phyloP scores from a whole-genome alignment of 1,140 invertebrate species.

The Papilio machaon region DNA sequence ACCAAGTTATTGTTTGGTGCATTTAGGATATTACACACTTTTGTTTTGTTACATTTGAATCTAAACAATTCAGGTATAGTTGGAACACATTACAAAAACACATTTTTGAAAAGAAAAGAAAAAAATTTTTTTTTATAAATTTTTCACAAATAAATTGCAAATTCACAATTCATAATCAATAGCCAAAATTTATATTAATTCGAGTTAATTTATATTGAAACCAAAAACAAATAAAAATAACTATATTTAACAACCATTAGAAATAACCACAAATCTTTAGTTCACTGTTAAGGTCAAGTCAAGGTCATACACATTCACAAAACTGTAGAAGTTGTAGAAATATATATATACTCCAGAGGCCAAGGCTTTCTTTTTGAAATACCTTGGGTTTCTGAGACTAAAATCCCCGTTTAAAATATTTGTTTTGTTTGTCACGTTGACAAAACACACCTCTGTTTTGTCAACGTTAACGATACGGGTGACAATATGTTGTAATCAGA shows the following conservation, averaged over 20 bases:
- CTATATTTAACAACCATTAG: too few species aligned
- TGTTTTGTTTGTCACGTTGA: too few species aligned
- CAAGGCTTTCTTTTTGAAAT: background rate
- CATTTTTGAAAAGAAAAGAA: background rate
- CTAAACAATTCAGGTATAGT: background rate
- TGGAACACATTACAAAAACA: background rate
- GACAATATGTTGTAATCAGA: too few species aligned
- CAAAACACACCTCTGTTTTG: too few species aligned
- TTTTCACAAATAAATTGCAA: background rate
- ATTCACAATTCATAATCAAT: too few species aligned
- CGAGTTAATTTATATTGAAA: too few species aligned
- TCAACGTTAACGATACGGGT: too few species aligned
- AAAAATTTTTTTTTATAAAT: background rate
- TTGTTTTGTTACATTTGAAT: slow-evolving; percentile 11
- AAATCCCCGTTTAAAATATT: background rate
- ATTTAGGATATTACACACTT: slow-evolving; percentile 24
- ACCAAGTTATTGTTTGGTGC: slow-evolving; percentile 12
- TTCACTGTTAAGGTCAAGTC: too few species aligned
- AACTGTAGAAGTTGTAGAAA: background rate
- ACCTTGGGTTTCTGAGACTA: too few species aligned
- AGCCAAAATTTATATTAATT: too few species aligned
- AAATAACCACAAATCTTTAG: too few species aligned
- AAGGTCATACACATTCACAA: background rate
- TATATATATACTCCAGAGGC: background rate
- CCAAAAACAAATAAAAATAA: too few species aligned